Base-by-base conservation (phyloP, 2,797 vertebrate species). In the Tiaroga cobitis region DNA sequence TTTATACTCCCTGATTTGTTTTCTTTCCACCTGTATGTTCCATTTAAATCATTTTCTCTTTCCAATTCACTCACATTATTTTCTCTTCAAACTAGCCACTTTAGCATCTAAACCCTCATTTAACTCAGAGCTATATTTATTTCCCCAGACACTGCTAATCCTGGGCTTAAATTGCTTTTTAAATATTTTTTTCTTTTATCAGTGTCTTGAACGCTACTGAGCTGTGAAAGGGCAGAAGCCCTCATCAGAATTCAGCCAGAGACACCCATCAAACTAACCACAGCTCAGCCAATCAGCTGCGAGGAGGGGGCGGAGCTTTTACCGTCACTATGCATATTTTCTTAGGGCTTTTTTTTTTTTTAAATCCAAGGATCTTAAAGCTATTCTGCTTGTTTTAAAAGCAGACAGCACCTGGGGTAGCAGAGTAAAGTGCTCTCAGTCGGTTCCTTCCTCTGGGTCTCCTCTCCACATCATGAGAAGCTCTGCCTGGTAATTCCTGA, bases 261-360 rank as follows among this genome's bases (percentile, higher is more conserved):
- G 87, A 90, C 89, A 92, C 88, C 82, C 94, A 89, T 92, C 91
- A 93, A 94, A 93, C 94, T 90, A 89, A 83, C 76, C 82, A 79
- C 83, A 83, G 37, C 0, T 88, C 80, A 92, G 92, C 97, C 97
- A 98, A 98, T 98, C 88, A 87, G 88, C 86, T 3, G 41, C 43
- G 56, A 29, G 18, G 80, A 2, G 88, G 92, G 5, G 97, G 97
- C 75, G 97, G 96, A 95, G 96, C 96, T 89, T 59, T 51, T 18
- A 19, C 43, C 84, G 56, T 88, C 82, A 86, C 89, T 85, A 84
- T 83, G 86, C 78, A 72, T 79, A 77, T 75, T 61, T 87, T 75
- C 41, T 68, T 56, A 21, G 41, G 21, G 8, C 73, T 81, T 74
- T 76, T 54, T 65, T 10, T 21, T 39, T n/a, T 21, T 6, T 19